Base-by-base conservation (phyloP, 2,113 vertebrate genomes). In the Mormyrus iriodes region DNA sequence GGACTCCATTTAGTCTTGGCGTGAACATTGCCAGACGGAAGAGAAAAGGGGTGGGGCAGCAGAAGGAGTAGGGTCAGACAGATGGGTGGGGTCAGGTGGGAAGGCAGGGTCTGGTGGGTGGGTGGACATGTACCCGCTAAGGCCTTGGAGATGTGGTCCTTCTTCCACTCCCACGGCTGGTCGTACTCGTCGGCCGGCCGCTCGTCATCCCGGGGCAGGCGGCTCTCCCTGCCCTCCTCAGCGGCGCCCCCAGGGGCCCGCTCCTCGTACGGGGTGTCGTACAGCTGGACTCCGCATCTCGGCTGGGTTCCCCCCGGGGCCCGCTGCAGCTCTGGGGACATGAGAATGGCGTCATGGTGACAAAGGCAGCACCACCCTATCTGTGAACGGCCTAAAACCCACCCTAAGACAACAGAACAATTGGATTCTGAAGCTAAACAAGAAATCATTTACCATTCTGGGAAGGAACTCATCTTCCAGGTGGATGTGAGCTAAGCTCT, bases 81-180 rank as follows among this genome's bases (percentile, higher is more conserved):
- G 4, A 35, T 19, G 35, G 73, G 73, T 5, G 73, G 51, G 53
- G 91, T 91, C 93, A 91, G 85, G 73, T n/a, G 83, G 76, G 88
- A 51, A 90, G 90, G 61, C 24, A 35, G 15, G 31, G 10, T 19
- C 10, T n/a, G 24, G 15, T 1, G 35, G 46, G n/a, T 1, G n/a
- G 27, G 61, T 4, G 61, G 61, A 15, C 8, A 2, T 2, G 35
- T 96, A 99, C 98, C 98, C 97, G 98, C 97, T 53, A 99, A 96
- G 58, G 97, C 97, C 90, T 97, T 92, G 95, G 97, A 95, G 96
- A 96, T 94, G 95, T 97, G 92, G 3, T 98, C 97, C 92, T 98
- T 98, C 91, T 98, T 99, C 98, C 98, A 99, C 69, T 99, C 98
- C 98, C 98, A 99, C 0, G 98, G 98, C 91, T 99, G 98, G 94